Evolutionary conservation across 2,888 invertebrate genomes (phyloP).

Genomic region (Corbicula japonica): DNA sequence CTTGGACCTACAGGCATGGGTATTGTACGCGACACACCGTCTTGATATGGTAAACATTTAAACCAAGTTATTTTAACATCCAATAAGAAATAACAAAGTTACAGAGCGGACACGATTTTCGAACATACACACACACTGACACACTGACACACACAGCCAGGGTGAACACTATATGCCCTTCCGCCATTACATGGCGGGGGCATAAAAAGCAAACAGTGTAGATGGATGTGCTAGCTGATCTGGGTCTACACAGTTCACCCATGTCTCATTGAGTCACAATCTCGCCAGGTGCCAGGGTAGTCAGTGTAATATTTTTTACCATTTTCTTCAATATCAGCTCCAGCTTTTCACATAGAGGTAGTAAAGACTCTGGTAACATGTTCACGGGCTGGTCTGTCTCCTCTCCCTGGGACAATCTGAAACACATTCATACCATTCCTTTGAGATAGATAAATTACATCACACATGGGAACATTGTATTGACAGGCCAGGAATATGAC

Average conservation of each 20-base stretch:
- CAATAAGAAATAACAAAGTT: too few species aligned
- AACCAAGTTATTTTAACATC: too few species aligned
- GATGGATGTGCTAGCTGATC: not conserved
- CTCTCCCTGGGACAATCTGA: conserved; percentile 32
- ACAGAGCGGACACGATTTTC: too few species aligned
- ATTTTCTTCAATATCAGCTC: conserved; percentile 56
- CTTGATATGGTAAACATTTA: too few species aligned
- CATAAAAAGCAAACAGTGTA: not conserved
- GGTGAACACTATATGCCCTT: too few species aligned
- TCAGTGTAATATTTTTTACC: conserved; percentile 49
- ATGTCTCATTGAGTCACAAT: not conserved
- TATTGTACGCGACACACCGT: too few species aligned
- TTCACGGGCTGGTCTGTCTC: conserved; percentile 8
- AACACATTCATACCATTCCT: not conserved
- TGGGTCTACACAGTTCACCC: not conserved
- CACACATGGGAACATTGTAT: not conserved
- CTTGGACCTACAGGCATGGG: too few species aligned
- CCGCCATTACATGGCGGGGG: not conserved
- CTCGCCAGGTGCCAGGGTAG: not conserved
- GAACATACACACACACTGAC: too few species aligned
- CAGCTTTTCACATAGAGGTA: conserved; percentile 72
- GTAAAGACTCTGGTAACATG: conserved; percentile 64
- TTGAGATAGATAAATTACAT: not conserved
- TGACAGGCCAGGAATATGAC: not conserved
- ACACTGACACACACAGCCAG: too few species aligned